Evolutionary conservation across 30 jellyfish, hydroid and myxozoan genomes (phyloP).

Genomic region (Aurelia aurita): DNA sequence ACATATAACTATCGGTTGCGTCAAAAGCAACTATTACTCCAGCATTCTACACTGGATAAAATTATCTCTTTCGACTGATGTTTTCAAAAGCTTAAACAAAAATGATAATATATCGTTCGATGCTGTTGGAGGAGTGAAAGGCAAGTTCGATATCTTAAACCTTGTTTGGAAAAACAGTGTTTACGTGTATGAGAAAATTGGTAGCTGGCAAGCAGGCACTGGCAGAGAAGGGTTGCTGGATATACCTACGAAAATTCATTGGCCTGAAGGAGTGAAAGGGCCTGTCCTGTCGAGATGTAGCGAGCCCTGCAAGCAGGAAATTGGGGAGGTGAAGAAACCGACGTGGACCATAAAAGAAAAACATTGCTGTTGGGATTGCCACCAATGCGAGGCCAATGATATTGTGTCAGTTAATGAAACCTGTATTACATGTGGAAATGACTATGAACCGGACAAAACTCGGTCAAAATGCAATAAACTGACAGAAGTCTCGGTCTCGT

Average conservation of each 20-base stretch:
- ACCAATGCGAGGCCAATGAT: conserved; percentile 49
- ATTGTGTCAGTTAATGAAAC: conserved; percentile 41
- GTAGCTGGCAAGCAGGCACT: conserved; percentile 52
- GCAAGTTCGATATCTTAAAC: conserved; percentile 49
- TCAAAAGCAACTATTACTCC: conserved; percentile 9
- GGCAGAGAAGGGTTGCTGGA: not conserved
- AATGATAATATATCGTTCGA: conserved; percentile 44
- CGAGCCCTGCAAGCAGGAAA: conserved; percentile 40
- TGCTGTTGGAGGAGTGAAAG: conserved; percentile 66
- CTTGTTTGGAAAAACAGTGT: conserved; percentile 9
- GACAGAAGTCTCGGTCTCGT: conserved; percentile 15
- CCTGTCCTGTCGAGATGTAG: conserved; percentile 49
- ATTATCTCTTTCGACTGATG: conserved; percentile 4
- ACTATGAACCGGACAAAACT: conserved; percentile 45
- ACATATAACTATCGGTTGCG: conserved; percentile 15
- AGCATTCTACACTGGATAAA: conserved; percentile 24
- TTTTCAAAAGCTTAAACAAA: conserved; percentile 12
- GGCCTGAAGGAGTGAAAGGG: conserved; percentile 26
- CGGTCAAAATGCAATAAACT: conserved; percentile 49
- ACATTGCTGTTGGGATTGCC: conserved; percentile 73
- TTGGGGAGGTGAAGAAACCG: conserved; percentile 32
- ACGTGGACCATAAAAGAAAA: conserved; percentile 5
- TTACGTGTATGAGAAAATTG: conserved; percentile 24
- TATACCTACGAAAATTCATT: not conserved
- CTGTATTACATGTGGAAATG: conserved; percentile 48